Base-by-base conservation (phyloP, 2,113 vertebrate genomes). In the Hippolais icterina region DNA sequence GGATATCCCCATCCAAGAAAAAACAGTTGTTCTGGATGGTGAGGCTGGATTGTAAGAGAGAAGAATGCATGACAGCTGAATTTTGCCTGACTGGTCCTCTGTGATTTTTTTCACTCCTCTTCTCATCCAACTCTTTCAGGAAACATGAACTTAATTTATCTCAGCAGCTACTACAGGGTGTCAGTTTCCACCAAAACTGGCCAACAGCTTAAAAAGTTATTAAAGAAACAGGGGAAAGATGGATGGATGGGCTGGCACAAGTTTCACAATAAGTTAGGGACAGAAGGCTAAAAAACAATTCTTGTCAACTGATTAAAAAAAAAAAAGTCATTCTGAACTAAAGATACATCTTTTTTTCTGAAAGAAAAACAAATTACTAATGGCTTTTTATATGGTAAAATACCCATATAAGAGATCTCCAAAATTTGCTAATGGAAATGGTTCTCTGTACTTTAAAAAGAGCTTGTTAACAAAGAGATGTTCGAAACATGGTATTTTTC, bases 161-260 rank as follows among this genome's bases (percentile, higher is more conserved):
- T 79, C 78, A 94, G 74, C 35, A 91, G 31, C 61, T 76, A 85
- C 37, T 27, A 85, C 0, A 3, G 24, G 5, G 28, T 76, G 57
- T 69, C 61, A 88, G 46, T 69, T 92, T 93, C 72, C 66, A 88
- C 28, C 4, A 3, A 88, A 94, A 95, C 42, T 80, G 82, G 66
- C 18, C 85, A 94, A 90, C 31, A 94, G 66, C 46, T 93, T 94
- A 57, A 83, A 64, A 92, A 76, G 53, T 85, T 85, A 93, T 79
- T 93, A 72, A 85, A 85, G 57, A 53, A 72, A 69, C 0, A 10
- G 44, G 53, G n/a, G 52, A 75, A 93, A 93, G 53, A 90, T 61
- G 46, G 68, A 93, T 79, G 44, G 70, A 96, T 77, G 65, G 78
- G 42, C 37, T 76, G 46, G 74, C 9, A 2, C 46, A 92, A 69